Evolutionary conservation across 2,888 invertebrate genomes (phyloP), one percentile per base, ranked within the genome.

Genomic region (Blera fallax): DNA sequence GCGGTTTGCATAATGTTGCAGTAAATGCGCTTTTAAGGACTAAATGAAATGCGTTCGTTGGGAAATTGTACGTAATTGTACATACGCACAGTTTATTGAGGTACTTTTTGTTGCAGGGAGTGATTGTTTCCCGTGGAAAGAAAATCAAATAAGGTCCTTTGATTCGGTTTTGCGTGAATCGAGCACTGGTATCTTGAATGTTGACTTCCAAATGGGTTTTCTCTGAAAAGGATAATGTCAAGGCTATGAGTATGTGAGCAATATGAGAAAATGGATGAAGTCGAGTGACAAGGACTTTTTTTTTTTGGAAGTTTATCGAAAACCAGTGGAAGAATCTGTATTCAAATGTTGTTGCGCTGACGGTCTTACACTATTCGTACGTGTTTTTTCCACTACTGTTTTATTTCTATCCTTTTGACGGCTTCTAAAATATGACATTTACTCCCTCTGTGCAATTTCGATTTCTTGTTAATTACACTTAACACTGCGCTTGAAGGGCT

Each of bases 1-100:
- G 32, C n/a, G 29, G 56, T 84, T 79, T 83, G 78, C 73, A 83
- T 78, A 83, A 83, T 67, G 67, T 78, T 83, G 54, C 73, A 58
- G n/a, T 65, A 34, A 70, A 76, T 43, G 29, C 24, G 3, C n/a
- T 69, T 72, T 72, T 40, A 73, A 80, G 16, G 58, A 67, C 58
- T 32, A n/a, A 27, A 27, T 21, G 8, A 18, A n/a, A 40, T 27
- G 34, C 3, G 2, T 21, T 48, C 24, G 58, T 48, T n/a, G 48
- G 24, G 52, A 27, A 62, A 69, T 56, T 65, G 21, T 69, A 16
- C 18, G 56, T 40, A 34, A 52, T 77, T 32, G 64, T 18, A 21
- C 40, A 21, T 24, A 32, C 16, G 16, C 10, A 11, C 11, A 56
- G 43, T 84, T 79, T 79, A 79, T 74, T 79, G 67, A 48, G 60